Base-by-base conservation (phyloP, 2,797 vertebrate genomes). In the Setipinna tenuifilis region DNA sequence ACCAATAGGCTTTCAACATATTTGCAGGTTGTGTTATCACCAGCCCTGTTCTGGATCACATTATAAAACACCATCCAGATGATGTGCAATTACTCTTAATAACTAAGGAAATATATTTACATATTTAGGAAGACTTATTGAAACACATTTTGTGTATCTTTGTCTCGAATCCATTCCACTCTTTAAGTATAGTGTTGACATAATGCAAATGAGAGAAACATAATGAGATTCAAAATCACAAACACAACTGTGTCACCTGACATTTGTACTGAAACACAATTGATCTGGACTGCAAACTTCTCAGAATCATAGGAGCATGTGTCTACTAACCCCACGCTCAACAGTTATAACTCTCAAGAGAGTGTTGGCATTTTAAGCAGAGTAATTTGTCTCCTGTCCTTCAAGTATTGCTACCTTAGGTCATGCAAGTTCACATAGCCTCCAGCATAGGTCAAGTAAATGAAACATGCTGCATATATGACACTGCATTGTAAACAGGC, bases 281-380 rank as follows among this genome's bases (percentile, higher is more conserved):
- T 35, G 68, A 3, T 14, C 68, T 14, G 3, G 14, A 17, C 68
- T 75, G 68, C 17, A 10, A 75, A 65, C 61, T 9, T 62, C 11
- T 35, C 28, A 71, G 61, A 23, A 71, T 17, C 2, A 31, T 9
- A 31, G 14, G 16, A 11, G 28, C 14, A 65, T 10, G 23, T 31
- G 65, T 28, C 35, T 41, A 28, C 23, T 28, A 65, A 14, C 12
- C 28, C 17, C 68, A 75, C 68, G 17, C 28, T 17, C 68, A 41
- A 31, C 28, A 31, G 31, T 75, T 41, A 75, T 75, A 31, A 35
- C 31, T 35, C 0, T 75, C 14, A 75, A 75, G 68, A 35, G 31
- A 31, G 68, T 75, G 68, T 6, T 41, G 28, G 68, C 68, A 75
- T 75, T 75, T 75, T 75, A 75, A 75, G 68, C 6, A 78, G 71